Percentiles rank a stretch among this genome's conserved stretches.
Conservation (phyloP, 2,888 invertebrate species). For the Ornithoptera priamus region DNA sequence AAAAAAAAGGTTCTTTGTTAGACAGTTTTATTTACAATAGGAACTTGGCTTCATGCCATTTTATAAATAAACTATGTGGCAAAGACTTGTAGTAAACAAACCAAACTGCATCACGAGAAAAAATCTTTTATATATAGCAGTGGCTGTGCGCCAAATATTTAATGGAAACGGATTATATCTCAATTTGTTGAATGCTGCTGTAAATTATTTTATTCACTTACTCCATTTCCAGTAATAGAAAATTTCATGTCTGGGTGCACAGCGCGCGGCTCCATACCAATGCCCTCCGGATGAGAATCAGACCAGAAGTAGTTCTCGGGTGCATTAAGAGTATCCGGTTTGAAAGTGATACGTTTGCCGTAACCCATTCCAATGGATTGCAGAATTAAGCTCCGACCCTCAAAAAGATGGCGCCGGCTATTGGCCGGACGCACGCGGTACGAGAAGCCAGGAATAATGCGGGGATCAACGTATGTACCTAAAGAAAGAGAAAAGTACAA, state of each 20-base stretch:
- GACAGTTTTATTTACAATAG: background rate
- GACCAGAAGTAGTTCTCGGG: constrained; percentile 88
- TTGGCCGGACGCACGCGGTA: constrained; percentile 86
- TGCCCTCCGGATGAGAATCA: constrained; percentile 86
- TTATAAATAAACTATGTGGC: constrained; percentile 29
- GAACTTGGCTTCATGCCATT: constrained; percentile 12
- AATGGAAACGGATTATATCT: constrained; percentile 2
- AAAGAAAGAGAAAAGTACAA: constrained; percentile 24
- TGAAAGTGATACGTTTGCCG: constrained; percentile 87
- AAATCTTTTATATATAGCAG: constrained; percentile 16
- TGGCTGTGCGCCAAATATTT: constrained; percentile 18
- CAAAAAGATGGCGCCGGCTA: constrained; percentile 82
- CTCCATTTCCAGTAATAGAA: constrained; percentile 80
- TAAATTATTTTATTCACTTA: constrained; percentile 46
- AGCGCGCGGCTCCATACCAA: constrained; percentile 84
- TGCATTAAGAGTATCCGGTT: constrained; percentile 80
- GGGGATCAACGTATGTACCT: constrained; percentile 87
- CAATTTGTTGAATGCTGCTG: constrained; percentile 4
- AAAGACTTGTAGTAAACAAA: constrained; percentile 46
- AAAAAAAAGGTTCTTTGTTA: constrained; percentile 33
- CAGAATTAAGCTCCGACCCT: constrained; percentile 82
- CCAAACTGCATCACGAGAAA: constrained; percentile 20
- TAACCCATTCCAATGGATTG: constrained; percentile 87
- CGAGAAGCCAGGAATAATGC: constrained; percentile 85
- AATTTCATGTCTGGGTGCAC: constrained; percentile 84